Conservation (phyloP, 64 coral and sea anemone species). For the Platygyra sinensis region DNA sequence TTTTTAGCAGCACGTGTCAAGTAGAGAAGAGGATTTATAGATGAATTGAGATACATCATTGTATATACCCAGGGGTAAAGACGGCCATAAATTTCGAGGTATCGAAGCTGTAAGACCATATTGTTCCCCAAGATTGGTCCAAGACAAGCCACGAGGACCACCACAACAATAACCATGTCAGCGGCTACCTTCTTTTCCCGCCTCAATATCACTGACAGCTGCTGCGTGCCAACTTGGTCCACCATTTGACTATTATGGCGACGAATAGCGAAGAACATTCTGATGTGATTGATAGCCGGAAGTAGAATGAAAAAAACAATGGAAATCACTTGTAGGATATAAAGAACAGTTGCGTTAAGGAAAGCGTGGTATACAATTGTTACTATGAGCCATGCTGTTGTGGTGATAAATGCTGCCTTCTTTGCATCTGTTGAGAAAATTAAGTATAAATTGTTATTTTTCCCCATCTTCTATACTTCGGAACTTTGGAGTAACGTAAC, state of each 20-base stretch:
- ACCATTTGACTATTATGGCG: neutral
- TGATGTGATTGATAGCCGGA: neutral
- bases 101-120: neutral
- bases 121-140: neutral
- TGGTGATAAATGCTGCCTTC: neutral
- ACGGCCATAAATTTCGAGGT: neutral
- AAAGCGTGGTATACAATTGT: neutral
- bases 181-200: conserved; percentile 15
- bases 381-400: neutral
- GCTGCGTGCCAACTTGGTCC: neutral
- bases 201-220: neutral
- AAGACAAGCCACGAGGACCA: neutral
- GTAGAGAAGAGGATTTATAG: conserved; percentile 1
- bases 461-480: no score
- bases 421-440: neutral
- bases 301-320: neutral
- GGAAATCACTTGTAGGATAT: neutral
- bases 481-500: no score
- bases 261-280: neutral
- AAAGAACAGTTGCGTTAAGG: neutral
- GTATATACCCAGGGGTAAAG: neutral
- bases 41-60: neutral
- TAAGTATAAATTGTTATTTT: no score
- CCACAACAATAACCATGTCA: neutral
- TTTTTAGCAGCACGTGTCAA: no score